These are phyloP conservation scores for Epinephelus malabaricus DNA, from an alignment of 2,797 vertebrate species.

Conservation along the genomic window DNA sequence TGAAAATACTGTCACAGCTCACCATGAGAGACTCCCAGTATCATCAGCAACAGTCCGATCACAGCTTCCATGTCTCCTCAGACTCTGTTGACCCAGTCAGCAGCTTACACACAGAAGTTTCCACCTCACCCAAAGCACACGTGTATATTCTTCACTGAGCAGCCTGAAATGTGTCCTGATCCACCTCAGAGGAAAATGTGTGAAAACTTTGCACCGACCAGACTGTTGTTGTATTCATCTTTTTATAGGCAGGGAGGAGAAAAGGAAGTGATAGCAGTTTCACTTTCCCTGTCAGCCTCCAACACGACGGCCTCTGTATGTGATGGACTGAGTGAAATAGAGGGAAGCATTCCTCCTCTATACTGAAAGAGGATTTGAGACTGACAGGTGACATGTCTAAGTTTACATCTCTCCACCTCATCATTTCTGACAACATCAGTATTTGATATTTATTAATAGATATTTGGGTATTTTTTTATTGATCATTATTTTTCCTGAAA, in stretches of 20 bases:
- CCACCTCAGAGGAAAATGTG: background rate
- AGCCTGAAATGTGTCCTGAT: background rate
- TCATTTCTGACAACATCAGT: too few species aligned
- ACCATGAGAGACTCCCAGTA: conserved; percentile 22
- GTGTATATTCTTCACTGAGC: background rate
- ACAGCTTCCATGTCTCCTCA: conserved; percentile 35
- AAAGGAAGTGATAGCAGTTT: conserved; percentile 28
- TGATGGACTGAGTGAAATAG: conserved; percentile 17
- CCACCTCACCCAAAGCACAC: background rate
- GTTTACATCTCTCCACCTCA: too few species aligned
- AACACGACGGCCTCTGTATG: background rate
- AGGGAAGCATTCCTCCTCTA: background rate
- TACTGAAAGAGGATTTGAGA: conserved; percentile 27
- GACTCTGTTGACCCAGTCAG: background rate
- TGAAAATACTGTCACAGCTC: too few species aligned
- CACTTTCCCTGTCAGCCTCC: conserved; percentile 12
- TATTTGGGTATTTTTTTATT: too few species aligned
- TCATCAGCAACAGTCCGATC: conserved; percentile 30
- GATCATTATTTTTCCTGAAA: too few species aligned
- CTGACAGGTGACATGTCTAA: background rate
- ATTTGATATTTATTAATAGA: too few species aligned
- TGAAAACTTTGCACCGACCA: background rate
- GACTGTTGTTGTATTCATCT: background rate
- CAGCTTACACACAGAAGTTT: background rate
- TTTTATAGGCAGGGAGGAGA: background rate